Percentiles rank a stretch among this genome's conserved stretches.
Evolutionary conservation across 2,113 vertebrate species (phyloP).

Genomic region (Passer domesticus): DNA sequence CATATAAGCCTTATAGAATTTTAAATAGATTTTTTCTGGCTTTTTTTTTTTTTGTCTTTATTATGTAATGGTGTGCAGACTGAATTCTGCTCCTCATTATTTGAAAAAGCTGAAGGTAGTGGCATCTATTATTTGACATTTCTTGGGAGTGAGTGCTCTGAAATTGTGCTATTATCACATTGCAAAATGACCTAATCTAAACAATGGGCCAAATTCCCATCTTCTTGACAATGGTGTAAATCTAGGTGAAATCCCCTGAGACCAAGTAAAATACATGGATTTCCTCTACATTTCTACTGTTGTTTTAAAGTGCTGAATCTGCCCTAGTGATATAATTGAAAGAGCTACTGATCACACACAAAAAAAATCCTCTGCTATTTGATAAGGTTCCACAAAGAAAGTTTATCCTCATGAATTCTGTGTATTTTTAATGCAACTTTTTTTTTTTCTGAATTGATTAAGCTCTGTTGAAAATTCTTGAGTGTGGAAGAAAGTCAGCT

Average conservation of each 20-base stretch:
- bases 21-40: background rate
- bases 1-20: background rate
- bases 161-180: background rate
- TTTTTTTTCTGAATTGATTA: slow-evolving; percentile 25
- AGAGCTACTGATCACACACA: background rate
- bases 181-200: background rate
- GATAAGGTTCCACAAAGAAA: slow-evolving; percentile 19
- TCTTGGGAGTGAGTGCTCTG: background rate
- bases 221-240: background rate
- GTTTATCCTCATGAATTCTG: background rate
- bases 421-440: slow-evolving; percentile 12
- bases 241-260: background rate
- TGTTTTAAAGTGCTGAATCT: background rate
- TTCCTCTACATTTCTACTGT: slow-evolving; percentile 9
- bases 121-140: background rate
- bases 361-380: background rate
- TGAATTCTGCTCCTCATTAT: background rate
- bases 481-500: slow-evolving; percentile 5
- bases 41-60: background rate
- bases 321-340: background rate
- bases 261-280: background rate
- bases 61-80: background rate
- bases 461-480: slow-evolving; percentile 39
- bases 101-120: background rate
- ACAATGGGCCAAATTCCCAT: background rate